A percentile compares a stretch with the other conserved stretches of the same genome.
Conservation (phyloP, 2,797 vertebrate species). For the Liasis olivaceus region DNA sequence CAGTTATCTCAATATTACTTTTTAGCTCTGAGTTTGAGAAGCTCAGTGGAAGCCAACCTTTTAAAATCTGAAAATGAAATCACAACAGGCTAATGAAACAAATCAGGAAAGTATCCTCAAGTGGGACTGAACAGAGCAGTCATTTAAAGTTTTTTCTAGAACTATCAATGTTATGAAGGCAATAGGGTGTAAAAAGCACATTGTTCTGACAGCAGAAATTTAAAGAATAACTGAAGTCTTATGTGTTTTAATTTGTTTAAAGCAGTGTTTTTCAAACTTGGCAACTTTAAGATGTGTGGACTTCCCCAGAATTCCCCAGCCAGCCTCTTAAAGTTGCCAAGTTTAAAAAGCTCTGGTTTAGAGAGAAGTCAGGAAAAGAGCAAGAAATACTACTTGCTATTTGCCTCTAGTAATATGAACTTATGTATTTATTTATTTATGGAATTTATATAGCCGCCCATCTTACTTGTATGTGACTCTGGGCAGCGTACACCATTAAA, state of each 20-base stretch:
- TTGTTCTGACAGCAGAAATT: slow-evolving; percentile 5
- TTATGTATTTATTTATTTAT: too few species aligned
- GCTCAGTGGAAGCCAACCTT: not conserved
- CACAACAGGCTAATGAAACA: too few species aligned
- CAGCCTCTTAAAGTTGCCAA: too few species aligned
- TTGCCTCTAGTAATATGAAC: not conserved
- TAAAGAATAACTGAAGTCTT: slow-evolving; percentile 18
- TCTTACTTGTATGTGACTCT: too few species aligned
- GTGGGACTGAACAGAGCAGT: accelerated
- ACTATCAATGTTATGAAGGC: not conserved
- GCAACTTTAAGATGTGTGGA: too few species aligned
- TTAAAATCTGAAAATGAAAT: not conserved
- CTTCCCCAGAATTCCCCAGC: too few species aligned
- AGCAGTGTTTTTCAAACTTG: too few species aligned
- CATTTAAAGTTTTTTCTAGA: not conserved
- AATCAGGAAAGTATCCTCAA: not conserved
- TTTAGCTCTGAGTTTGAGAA: not conserved
- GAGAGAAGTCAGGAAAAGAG: slow-evolving; percentile 6
- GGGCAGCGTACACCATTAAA: too few species aligned
- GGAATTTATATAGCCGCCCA: too few species aligned
- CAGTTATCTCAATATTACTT: not conserved
- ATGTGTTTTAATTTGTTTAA: slow-evolving; percentile 13
- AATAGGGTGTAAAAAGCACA: not conserved
- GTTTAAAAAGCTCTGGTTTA: too few species aligned
- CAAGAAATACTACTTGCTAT: slow-evolving; percentile 33